Evolutionary conservation across 2,888 invertebrate species (phyloP), one percentile per base, ranked within the genome.

Genomic region (Amiota minor): DNA sequence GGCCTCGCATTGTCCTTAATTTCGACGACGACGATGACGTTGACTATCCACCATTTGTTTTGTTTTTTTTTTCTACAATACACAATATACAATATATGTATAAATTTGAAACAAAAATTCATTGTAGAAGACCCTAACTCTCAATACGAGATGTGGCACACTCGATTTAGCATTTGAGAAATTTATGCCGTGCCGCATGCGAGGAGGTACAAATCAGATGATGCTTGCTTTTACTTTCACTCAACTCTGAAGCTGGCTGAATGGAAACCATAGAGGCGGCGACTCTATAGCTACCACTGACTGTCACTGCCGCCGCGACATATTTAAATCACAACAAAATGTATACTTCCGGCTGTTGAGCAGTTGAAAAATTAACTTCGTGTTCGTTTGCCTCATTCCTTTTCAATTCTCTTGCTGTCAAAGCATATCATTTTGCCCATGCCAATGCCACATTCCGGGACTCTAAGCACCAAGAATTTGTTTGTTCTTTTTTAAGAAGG

Each of bases 351-450:
- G 80, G 69, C 72, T 79, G 82, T 86, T 86, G 81, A 84, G 79
- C 85, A 76, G 77, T 80, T 85, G 85, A 85, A 83, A 83, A 85
- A 86, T 86, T 76, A 84, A 80, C 85, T 86, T 86, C 46, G 6
- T 56, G 56, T 56, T 64, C 46, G 62, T 35, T 62, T 18, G 64
- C 47, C 62, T 59, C 53, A 59, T 35, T 35, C 35, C 35, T 35
- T 23, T 35, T 35, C 35, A 35, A 35, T 35, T 35, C 6, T 35
- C 35, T 35, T 35, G 35, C 35, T 35, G 35, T 35, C 35, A 35
- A 35, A 35, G 35, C 35, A 35, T 35, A 6, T 35, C 35, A 35
- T 35, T 35, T 35, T 35, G 35, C 35, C 2, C 6, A 35, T 35
- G 35, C 4, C 35, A 35, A 35, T 35, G 35, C 35, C 6, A 35